Conservation (phyloP, 2,113 vertebrate genomes). For the Chloroceryle aenea region DNA sequence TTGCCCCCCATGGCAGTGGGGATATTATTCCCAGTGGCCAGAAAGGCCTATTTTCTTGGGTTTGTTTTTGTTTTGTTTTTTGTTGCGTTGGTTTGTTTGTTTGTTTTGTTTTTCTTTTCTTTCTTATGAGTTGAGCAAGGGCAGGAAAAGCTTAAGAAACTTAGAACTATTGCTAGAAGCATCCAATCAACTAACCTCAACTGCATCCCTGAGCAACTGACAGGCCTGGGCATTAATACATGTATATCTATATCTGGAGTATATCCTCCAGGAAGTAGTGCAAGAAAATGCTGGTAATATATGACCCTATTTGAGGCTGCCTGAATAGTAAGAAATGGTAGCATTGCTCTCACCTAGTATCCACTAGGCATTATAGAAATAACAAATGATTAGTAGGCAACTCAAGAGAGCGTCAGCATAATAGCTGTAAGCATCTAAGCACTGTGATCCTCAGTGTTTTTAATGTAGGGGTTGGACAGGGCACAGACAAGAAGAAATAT, state of each 20-base stretch:
- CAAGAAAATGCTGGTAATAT: background rate
- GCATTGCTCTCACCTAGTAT: background rate
- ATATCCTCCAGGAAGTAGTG: background rate
- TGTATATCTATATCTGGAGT: background rate
- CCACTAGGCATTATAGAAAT: background rate
- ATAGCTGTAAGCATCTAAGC: background rate
- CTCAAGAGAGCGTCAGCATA: background rate
- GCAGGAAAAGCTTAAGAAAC: background rate
- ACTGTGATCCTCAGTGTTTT: background rate
- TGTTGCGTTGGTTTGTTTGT: too few species aligned
- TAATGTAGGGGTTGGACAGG: background rate
- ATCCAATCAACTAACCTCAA: background rate
- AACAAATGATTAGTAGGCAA: background rate
- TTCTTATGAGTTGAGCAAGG: background rate
- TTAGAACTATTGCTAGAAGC: background rate
- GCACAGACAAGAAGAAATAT: background rate
- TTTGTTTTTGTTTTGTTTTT: too few species aligned
- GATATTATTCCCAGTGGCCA: background rate
- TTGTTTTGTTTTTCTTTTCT: background rate
- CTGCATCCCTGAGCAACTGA: background rate
- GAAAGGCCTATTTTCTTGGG: background rate
- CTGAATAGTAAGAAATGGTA: background rate
- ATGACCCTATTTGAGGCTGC: background rate
- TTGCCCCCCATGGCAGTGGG: background rate
- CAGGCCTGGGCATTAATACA: background rate